Percentiles rank a stretch among this genome's conserved stretches.
These are phyloP conservation scores for Hirundo rustica DNA, from an alignment of 2,797 vertebrate species.

Conservation along the genomic window DNA sequence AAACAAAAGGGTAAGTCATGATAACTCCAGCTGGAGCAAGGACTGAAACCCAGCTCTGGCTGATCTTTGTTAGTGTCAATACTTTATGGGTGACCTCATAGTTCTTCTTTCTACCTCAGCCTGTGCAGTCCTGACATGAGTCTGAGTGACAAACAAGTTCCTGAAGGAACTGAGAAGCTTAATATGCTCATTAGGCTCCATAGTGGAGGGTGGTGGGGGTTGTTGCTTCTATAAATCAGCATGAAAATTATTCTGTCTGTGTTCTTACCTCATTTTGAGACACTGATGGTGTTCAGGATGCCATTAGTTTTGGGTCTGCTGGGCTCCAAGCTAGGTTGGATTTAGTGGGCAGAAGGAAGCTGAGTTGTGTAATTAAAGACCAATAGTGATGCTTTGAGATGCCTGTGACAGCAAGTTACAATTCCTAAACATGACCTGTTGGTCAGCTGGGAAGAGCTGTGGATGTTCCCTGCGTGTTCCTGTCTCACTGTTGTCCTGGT, in stretches of 20 bases:
- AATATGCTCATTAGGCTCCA: background rate
- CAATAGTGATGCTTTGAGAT: background rate
- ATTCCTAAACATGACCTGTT: background rate
- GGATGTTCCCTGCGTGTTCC: background rate
- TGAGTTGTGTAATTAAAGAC: background rate
- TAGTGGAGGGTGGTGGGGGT: background rate
- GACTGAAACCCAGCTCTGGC: background rate
- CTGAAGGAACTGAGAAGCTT: background rate
- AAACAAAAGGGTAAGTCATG: constrained; percentile 89
- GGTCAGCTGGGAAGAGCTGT: background rate
- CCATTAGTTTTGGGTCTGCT: background rate
- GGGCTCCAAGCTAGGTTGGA: background rate
- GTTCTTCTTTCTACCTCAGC: background rate
- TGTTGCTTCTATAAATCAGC: background rate
- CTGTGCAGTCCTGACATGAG: background rate
- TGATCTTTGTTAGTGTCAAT: background rate
- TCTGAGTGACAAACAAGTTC: background rate
- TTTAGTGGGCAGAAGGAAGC: background rate
- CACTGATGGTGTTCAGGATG: background rate
- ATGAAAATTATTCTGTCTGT: accelerated
- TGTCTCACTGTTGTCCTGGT: background rate
- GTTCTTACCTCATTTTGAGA: background rate
- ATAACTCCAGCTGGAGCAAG: background rate
- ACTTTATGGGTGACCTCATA: background rate
- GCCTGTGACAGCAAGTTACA: background rate